phyloP scores from a whole-genome alignment of 2,797 vertebrate species.

The Dallia pectoralis region DNA sequence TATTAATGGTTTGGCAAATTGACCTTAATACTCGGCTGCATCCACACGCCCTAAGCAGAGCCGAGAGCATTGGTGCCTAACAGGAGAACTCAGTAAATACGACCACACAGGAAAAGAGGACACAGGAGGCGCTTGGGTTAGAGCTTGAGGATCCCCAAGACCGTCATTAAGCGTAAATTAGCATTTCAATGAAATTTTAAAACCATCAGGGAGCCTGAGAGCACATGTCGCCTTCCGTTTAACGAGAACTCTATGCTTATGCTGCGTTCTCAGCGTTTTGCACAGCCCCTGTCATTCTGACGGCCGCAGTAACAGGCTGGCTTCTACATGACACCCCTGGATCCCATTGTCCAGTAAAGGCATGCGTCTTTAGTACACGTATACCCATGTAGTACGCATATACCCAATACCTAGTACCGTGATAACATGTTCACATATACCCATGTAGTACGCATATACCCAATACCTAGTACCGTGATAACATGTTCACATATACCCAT shows the following conservation, averaged over 20 bases:
- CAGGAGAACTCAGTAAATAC: constrained; percentile 22
- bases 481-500: neutral
- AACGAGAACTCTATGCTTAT: neutral
- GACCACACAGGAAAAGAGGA: neutral
- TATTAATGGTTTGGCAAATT: constrained; percentile 35
- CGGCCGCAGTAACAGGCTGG: neutral
- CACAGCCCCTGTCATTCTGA: neutral
- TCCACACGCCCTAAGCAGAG: constrained; percentile 21
- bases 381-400: neutral
- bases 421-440: neutral
- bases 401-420: neutral
- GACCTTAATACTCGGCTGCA: constrained; percentile 18
- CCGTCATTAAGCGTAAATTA: constrained; percentile 44
- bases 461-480: neutral
- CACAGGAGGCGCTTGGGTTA: neutral
- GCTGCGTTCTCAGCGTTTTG: neutral
- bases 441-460: neutral
- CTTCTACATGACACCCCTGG: neutral
- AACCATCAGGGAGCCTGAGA: constrained; percentile 3
- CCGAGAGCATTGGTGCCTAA: constrained; percentile 6
- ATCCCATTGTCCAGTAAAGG: neutral
- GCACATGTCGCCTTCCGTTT: neutral
- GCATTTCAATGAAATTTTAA: constrained; percentile 46
- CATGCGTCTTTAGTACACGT: neutral
- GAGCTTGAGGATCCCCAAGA: constrained; percentile 27